Percentiles rank a stretch among this genome's conserved stretches.
Conservation (phyloP, 1,140 invertebrate species). For the Chlorops oryzae region DNA sequence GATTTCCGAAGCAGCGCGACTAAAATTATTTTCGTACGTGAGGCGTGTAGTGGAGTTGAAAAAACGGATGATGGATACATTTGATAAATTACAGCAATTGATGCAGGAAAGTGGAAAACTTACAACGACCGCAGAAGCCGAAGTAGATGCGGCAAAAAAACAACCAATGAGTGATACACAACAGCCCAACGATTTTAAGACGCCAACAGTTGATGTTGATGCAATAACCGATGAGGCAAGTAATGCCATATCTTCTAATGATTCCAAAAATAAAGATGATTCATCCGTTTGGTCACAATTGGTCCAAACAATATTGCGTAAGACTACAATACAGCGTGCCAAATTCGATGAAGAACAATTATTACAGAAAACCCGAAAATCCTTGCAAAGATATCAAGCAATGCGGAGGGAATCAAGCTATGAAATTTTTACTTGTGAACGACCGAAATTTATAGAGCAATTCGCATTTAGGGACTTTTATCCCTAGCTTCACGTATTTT, state of each 20-base stretch:
- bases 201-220: background rate
- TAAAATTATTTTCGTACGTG: slow-evolving; percentile 32
- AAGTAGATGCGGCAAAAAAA: no score
- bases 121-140: background rate
- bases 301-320: slow-evolving; percentile 37
- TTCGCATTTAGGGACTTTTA: slow-evolving; percentile 40
- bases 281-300: slow-evolving; percentile 41
- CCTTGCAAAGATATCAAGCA: slow-evolving; percentile 30
- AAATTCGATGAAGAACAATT: slow-evolving; percentile 34
- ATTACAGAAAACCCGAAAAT: slow-evolving; percentile 35
- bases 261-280: no score
- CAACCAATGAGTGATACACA: no score
- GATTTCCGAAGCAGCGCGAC: slow-evolving; percentile 16
- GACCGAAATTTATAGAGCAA: slow-evolving; percentile 33
- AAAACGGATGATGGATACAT: slow-evolving; percentile 39
- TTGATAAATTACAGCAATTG: slow-evolving; percentile 33
- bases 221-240: no score
- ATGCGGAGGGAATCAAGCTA: slow-evolving; percentile 21
- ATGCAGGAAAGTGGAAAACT: slow-evolving; percentile 23
- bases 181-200: background rate
- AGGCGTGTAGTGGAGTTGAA: slow-evolving; percentile 32
- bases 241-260: no score
- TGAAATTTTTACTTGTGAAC: slow-evolving; percentile 33
- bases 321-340: slow-evolving; percentile 28
- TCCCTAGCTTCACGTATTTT: no score